These are phyloP conservation scores for Metridium senile DNA, from an alignment of 92 coral and sea anemone genomes.

Conservation along the genomic window DNA sequence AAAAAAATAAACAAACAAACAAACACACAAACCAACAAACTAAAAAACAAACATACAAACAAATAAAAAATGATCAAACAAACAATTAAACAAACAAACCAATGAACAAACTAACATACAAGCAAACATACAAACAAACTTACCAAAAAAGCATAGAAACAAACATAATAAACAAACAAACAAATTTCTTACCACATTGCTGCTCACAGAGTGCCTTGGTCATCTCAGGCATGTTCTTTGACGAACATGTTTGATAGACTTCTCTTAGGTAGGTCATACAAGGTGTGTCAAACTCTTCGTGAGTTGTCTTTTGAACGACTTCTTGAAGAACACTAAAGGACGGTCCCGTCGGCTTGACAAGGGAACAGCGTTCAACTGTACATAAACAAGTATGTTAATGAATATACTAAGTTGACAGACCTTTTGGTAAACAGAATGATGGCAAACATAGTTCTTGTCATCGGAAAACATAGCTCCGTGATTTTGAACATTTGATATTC, in stretches of 20 bases:
- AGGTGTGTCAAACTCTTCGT: constrained; percentile 60
- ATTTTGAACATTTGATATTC: too few relatives aligned
- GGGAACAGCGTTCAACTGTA: constrained; percentile 72
- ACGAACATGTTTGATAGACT: constrained; percentile 67
- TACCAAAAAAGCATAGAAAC: too few relatives aligned
- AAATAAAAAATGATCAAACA: too few relatives aligned
- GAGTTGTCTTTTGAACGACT: constrained; percentile 59
- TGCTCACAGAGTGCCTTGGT: constrained; percentile 77
- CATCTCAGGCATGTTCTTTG: constrained; percentile 56
- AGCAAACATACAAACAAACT: too few relatives aligned
- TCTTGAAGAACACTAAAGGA: constrained; percentile 71
- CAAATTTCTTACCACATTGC: constrained; percentile 83
- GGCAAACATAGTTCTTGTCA: too few relatives aligned
- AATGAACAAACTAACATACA: too few relatives aligned
- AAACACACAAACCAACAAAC: not conserved
- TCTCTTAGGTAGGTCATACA: constrained; percentile 80
- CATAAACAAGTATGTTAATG: not conserved
- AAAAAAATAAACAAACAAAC: not conserved
- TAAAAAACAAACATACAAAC: too few relatives aligned
- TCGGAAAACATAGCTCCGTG: too few relatives aligned
- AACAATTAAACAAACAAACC: too few relatives aligned
- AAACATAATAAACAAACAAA: not conserved
- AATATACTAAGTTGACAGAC: not conserved
- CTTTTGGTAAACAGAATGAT: too few relatives aligned
- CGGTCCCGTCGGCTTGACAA: constrained; percentile 77